Conservation (phyloP, 2,113 vertebrate genomes). For the Agelaius phoeniceus region DNA sequence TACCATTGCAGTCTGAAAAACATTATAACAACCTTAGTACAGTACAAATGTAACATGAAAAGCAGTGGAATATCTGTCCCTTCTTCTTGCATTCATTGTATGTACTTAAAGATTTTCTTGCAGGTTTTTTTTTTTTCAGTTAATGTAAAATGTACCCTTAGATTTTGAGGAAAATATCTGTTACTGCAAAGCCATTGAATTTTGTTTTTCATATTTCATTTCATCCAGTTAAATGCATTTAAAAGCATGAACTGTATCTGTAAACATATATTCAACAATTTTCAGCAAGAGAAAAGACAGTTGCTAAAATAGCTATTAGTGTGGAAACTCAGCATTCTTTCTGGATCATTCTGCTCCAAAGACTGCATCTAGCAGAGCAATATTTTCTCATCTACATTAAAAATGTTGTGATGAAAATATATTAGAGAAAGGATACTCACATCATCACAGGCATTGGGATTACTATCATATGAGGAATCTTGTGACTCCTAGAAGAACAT, state of each 20-base stretch:
- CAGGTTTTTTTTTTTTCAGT: background rate
- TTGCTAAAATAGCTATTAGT: background rate
- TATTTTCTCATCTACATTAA: background rate
- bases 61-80: background rate
- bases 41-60: background rate
- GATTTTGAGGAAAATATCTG: background rate
- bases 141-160: background rate
- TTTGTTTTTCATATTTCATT: background rate
- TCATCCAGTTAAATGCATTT: background rate
- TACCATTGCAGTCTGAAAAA: background rate
- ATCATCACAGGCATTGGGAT: constrained; percentile 38
- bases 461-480: background rate
- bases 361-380: background rate
- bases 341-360: background rate
- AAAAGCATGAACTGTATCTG: background rate
- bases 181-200: background rate
- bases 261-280: background rate
- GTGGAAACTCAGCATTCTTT: background rate
- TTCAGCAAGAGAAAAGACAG: background rate
- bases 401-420: background rate
- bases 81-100: background rate
- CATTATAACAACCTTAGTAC: background rate
- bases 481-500: constrained; percentile 40
- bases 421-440: constrained; percentile 34
- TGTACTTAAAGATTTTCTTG: background rate